A percentile compares a stretch with the other conserved stretches of the same genome.
Conservation (phyloP, 2,113 vertebrate species). For the Grammomys dolichurus region DNA sequence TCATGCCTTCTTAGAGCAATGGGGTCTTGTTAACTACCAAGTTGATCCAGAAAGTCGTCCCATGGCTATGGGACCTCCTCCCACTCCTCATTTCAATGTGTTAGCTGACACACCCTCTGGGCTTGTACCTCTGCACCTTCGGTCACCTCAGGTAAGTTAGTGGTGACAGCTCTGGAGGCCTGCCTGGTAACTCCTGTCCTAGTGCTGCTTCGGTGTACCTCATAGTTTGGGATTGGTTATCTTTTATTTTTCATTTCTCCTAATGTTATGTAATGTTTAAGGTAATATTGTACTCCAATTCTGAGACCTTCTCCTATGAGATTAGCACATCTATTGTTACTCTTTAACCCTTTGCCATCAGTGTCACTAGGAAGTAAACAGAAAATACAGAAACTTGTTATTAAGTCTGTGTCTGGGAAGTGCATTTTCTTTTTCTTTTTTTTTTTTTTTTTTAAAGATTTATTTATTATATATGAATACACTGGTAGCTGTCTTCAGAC, state of each 20-base stretch:
- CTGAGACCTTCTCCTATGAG: neutral
- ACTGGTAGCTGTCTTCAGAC: too few relatives aligned
- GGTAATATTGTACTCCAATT: neutral
- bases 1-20: conserved; percentile 98
- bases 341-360: neutral
- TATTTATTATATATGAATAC: too few relatives aligned
- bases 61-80: conserved; percentile 97
- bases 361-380: neutral
- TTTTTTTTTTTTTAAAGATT: too few relatives aligned
- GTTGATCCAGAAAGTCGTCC: conserved; percentile 98
- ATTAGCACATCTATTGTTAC: neutral
- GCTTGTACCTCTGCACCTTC: conserved; percentile 96
- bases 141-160: conserved; percentile 92
- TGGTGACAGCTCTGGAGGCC: neutral
- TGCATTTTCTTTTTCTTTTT: too few relatives aligned
- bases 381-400: neutral
- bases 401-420: neutral
- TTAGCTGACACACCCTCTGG: conserved; percentile 97
- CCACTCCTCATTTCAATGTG: conserved; percentile 98
- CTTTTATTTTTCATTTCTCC: neutral
- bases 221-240: neutral
- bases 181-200: neutral
- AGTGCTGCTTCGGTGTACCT: neutral
- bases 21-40: conserved; percentile 99
- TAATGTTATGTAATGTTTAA: neutral